These are phyloP conservation scores for Achlya flavicornis DNA, from an alignment of 2,888 invertebrate species.

Conservation along the genomic window DNA sequence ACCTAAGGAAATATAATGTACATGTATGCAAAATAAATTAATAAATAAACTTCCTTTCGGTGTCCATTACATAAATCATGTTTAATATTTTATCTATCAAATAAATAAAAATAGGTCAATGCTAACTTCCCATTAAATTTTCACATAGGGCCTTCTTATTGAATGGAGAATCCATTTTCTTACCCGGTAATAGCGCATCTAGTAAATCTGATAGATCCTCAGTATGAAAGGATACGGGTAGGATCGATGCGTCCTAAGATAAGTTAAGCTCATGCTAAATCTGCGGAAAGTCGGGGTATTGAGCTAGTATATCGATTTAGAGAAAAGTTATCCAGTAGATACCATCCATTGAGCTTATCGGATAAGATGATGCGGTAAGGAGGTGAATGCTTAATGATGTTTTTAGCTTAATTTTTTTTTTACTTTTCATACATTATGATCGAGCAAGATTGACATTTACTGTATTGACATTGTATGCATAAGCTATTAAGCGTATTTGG, in stretches of 20 bases:
- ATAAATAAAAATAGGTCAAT: neutral
- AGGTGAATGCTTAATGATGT: neutral
- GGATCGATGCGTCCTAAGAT: slow-evolving; percentile 21
- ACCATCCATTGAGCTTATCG: neutral
- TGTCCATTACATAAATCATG: too few relatives aligned
- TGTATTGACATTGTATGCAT: too few relatives aligned
- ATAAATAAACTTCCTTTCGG: too few relatives aligned
- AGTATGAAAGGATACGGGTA: slow-evolving; percentile 14
- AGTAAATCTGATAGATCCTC: slow-evolving; percentile 33
- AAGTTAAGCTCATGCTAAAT: slow-evolving; percentile 10
- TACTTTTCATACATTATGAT: too few relatives aligned
- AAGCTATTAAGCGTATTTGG: too few relatives aligned
- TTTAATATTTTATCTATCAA: too few relatives aligned
- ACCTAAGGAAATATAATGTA: too few relatives aligned
- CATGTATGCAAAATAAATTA: too few relatives aligned
- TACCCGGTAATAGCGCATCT: slow-evolving; percentile 21
- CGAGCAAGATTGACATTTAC: too few relatives aligned
- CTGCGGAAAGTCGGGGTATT: slow-evolving; percentile 3
- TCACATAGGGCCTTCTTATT: slow-evolving; percentile 9
- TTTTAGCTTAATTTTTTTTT: too few relatives aligned
- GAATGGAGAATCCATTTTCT: slow-evolving; percentile 27
- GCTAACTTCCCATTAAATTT: neutral
- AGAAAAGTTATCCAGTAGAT: neutral
- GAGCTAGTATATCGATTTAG: neutral
- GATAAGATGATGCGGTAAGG: neutral